Percentiles rank a stretch among this genome's conserved stretches.
Evolutionary conservation across 2,888 invertebrate genomes (phyloP).

Genomic region (Carpatolechia fugitivella): DNA sequence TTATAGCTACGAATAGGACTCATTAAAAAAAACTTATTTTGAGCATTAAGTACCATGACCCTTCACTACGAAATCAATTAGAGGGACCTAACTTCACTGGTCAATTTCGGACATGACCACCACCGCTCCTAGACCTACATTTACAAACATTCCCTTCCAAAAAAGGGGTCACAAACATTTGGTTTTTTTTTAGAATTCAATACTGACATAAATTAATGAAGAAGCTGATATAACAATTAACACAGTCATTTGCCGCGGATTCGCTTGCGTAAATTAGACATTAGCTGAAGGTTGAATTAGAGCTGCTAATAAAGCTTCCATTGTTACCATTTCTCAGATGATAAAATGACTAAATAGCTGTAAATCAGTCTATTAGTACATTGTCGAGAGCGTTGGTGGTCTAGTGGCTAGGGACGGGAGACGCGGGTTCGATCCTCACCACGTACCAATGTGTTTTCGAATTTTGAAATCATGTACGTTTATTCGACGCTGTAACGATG

Average conservation of each 20-base stretch:
- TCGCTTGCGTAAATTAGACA: constrained; percentile 54
- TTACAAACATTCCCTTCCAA: neutral
- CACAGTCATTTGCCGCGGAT: constrained; percentile 32
- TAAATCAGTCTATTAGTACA: neutral
- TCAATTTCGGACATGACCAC: neutral
- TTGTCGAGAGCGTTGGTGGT: no score
- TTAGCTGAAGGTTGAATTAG: constrained; percentile 42
- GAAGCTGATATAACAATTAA: constrained; percentile 22
- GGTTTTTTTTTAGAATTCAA: neutral
- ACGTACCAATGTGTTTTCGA: no score
- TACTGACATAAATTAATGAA: constrained; percentile 54
- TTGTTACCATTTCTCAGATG: constrained; percentile 3
- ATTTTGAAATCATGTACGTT: no score
- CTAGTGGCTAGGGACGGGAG: no score
- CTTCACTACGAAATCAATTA: neutral
- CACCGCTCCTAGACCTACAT: neutral
- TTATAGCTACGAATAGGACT: no score
- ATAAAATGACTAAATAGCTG: neutral
- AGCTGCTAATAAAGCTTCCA: constrained; percentile 34
- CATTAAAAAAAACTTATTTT: no score
- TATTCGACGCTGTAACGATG: no score
- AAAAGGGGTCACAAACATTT: neutral
- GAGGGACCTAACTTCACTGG: neutral
- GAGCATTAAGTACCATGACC: neutral
- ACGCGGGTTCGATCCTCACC: no score